Conservation (phyloP, 1,140 invertebrate species). For the Drosophila sucinea region DNA sequence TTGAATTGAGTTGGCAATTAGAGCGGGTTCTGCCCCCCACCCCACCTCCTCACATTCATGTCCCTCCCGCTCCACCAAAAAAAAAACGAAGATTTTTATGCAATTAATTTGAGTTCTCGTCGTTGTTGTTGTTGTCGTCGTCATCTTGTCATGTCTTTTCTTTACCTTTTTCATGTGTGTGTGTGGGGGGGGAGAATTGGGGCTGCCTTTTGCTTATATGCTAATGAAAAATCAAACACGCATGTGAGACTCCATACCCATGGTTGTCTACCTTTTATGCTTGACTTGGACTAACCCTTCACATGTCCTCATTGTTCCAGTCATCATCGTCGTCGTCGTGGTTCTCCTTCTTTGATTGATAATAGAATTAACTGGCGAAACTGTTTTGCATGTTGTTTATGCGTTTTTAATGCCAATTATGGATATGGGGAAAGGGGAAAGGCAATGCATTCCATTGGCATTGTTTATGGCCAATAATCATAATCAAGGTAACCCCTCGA, state of each 20-base stretch:
- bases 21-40: neutral
- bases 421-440: conserved; percentile 1
- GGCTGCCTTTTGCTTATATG: conserved; percentile 45
- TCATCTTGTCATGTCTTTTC: conserved; percentile 67
- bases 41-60: conserved; percentile 10
- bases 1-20: conserved; percentile 1
- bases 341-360: conserved; percentile 66
- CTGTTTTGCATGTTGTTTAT: conserved; percentile 71
- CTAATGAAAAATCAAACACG: conserved; percentile 81
- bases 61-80: conserved; percentile 32
- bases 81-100: conserved; percentile 64
- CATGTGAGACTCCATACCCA: conserved; percentile 23
- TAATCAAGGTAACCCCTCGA: conserved; percentile 29
- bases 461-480: conserved; percentile 79
- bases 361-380: conserved; percentile 70
- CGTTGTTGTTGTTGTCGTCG: conserved; percentile 42
- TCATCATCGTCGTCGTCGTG: neutral
- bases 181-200: conserved; percentile 25
- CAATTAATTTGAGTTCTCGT: conserved; percentile 71
- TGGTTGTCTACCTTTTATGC: conserved; percentile 1
- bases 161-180: neutral
- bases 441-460: conserved; percentile 15
- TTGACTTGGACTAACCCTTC: conserved; percentile 18
- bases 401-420: conserved; percentile 80
- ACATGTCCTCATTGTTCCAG: conserved; percentile 18